Conservation (phyloP, 2,888 invertebrate genomes). For the Galerucella pusilla region DNA sequence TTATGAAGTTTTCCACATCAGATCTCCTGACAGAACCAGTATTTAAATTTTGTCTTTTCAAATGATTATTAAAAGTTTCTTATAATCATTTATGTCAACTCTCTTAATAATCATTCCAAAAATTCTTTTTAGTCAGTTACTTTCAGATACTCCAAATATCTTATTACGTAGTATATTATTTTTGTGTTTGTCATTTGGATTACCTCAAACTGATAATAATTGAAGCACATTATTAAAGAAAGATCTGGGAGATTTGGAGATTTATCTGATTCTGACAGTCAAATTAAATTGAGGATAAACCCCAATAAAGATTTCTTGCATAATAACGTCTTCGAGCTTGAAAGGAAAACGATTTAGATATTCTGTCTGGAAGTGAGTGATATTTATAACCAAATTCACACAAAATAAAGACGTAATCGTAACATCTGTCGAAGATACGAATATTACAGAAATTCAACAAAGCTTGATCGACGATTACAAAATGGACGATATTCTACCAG, state of each 20-base stretch:
- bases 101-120: no score
- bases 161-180: no score
- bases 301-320: background rate
- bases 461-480: background rate
- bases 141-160: no score
- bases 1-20: no score
- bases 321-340: background rate
- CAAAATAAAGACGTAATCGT: background rate
- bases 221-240: no score
- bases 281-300: background rate
- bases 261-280: constrained; percentile 2
- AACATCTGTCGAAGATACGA: background rate
- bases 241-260: no score
- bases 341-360: background rate
- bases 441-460: background rate
- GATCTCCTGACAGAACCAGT: no score
- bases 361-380: background rate
- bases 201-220: background rate
- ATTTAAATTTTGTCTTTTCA: no score
- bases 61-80: no score
- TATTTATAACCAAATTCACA: background rate
- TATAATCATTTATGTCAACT: no score
- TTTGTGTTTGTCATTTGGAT: background rate
- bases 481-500: background rate
- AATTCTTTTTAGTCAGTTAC: no score